Evolutionary conservation across 2,888 invertebrate genomes (phyloP), one percentile per base, ranked within the genome.

Genomic region (Synergus itoensis): DNA sequence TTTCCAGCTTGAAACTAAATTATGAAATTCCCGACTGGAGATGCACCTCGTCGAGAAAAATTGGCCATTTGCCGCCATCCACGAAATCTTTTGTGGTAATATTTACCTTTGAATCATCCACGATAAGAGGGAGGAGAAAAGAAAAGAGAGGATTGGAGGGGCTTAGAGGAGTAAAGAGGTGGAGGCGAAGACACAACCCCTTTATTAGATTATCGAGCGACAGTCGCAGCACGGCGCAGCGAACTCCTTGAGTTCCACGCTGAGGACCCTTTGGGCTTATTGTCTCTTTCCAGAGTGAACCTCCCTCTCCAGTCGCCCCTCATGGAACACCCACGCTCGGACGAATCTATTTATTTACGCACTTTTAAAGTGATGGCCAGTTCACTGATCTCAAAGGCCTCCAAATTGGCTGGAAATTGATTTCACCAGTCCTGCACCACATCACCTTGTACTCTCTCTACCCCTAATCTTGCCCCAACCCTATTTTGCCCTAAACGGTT

Each of bases 131-230:
- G 65, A 57, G 18, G 78, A 75, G 73, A 73, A 67, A 78, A 80
- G 18, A 40, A 80, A 82, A 80, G 40, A 57, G 64, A 40, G 11
- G 18, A 36, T 43, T 64, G 69, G 48, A 40, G 65, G 43, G 60
- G 28, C 14, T 1, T 28, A 67, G 48, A 78, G 77, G 77, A 64
- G 69, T 69, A 69, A 83, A 62, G 57, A 63, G 83, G 82, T 84
- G 84, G 84, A 83, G 84, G 86, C 83, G 85, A 83, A 83, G 87
- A 85, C 82, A 81, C 88, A 88, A 90, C 89, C 89, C 90, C 90
- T 91, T 90, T 92, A 92, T 92, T 92, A 91, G 91, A 92, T 92
- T 91, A 92, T 87, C 86, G 86, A 86, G 87, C 87, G 88, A 87
- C 88, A 87, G 88, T 84, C 76, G 60, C 60, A 28, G 76, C 43